Percentiles rank a stretch among this genome's conserved stretches.
Evolutionary conservation across 2,113 vertebrate species (phyloP).

Genomic region (Lucifuga dentata): DNA sequence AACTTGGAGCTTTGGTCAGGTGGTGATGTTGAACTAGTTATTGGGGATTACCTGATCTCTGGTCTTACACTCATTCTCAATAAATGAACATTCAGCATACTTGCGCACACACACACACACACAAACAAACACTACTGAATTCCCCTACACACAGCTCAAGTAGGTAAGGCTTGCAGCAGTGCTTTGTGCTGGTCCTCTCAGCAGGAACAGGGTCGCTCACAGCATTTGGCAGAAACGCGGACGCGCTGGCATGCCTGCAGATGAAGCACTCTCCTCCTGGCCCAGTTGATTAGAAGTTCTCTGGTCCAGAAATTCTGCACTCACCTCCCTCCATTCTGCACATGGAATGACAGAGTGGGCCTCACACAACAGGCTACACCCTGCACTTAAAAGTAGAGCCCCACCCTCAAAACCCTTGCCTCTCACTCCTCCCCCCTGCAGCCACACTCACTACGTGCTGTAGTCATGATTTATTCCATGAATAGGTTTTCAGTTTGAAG

Average conservation of each 20-base stretch:
- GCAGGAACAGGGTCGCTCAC: neutral
- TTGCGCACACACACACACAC: constrained; percentile 1
- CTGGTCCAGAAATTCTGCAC: constrained; percentile 45
- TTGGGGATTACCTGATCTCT: constrained; percentile 48
- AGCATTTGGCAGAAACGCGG: constrained; percentile 45
- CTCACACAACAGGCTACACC: constrained; percentile 43
- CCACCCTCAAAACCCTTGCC: neutral
- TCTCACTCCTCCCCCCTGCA: constrained; percentile 22
- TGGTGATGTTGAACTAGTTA: constrained; percentile 35
- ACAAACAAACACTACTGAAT: neutral
- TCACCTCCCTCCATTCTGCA: constrained; percentile 23
- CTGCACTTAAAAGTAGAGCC: constrained; percentile 46
- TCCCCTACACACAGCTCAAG: neutral
- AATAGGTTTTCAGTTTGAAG: constrained; percentile 15
- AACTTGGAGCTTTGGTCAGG: constrained; percentile 43
- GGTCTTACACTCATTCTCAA: constrained; percentile 1
- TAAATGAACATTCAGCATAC: no score
- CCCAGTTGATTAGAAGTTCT: constrained; percentile 64
- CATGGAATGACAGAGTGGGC: constrained; percentile 41
- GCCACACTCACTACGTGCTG: constrained; percentile 6
- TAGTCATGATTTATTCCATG: neutral
- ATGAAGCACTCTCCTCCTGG: constrained; percentile 54
- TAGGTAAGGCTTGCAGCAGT: constrained; percentile 29
- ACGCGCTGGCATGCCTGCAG: constrained; percentile 50
- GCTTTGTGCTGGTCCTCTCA: constrained; percentile 44